Base-by-base conservation (phyloP, 2,888 invertebrate species). In the Polydrusus cervinus region DNA sequence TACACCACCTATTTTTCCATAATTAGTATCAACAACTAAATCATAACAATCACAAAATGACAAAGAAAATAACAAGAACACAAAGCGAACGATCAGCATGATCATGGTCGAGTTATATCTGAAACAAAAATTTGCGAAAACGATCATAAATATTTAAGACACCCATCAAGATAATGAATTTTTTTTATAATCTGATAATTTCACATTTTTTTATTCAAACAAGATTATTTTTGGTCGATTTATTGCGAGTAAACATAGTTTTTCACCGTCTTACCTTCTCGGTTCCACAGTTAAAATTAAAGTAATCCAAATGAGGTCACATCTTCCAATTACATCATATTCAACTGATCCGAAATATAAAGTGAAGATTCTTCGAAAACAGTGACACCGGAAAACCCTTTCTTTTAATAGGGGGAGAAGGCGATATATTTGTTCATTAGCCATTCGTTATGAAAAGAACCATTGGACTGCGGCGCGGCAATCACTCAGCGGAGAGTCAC, bases 1-100 rank as follows among this genome's bases (percentile, higher is more conserved):
- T 1, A 40, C 69, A 18, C 83, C 83, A 14, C 66, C 57, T 9
- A 83, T 60, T 14, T 68, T 60, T 7, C 83, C 66, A 66, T 66
- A 66, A 18, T 25, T 66, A 13, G 66, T 66, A 13, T 18, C 5
- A 3, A 51, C 38, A 18, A 66, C 18, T 34, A 30, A 34, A 66
- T 66, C 34, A 34, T 38, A 60, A 18, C 25, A 25, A 20, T 53
- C 7, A n/a, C 57, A 38, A 16, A 38, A 16, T 10, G 57, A 16
- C 6, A 34, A 0, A 2, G 16, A 30, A 16, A 38, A 10, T 6
- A 38, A 1, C 14, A 38, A 5, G 38, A 60, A 60, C 38, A 38
- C 57, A 34, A 38, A 38, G 6, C 9, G 1, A 60, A 9, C 5
- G n/a, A 60, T 10, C 38, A 5, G 5, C 2, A 10, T n/a, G n/a